Percentiles rank a stretch among this genome's conserved stretches.
These are phyloP conservation scores for Baryphthengus martii DNA, from an alignment of 2,113 vertebrate species.

Conservation along the genomic window DNA sequence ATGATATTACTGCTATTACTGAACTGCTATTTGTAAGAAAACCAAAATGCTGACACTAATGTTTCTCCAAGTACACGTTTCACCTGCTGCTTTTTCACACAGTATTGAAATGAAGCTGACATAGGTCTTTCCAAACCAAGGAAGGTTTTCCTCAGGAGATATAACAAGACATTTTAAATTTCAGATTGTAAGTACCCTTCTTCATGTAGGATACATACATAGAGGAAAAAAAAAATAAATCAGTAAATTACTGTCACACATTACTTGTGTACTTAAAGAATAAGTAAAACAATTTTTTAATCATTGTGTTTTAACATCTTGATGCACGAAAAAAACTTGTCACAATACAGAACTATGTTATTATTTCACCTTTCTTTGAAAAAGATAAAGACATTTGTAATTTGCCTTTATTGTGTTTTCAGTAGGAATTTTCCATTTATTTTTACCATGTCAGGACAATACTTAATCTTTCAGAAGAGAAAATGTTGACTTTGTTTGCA, in stretches of 20 bases:
- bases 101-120: not conserved
- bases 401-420: not conserved
- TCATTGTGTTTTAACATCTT: not conserved
- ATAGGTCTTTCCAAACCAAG: not conserved
- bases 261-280: not conserved
- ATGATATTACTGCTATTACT: not conserved
- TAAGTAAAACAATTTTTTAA: not conserved
- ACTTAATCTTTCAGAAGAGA: not conserved
- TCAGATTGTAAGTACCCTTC: not conserved
- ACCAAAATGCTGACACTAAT: not conserved
- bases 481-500: not conserved
- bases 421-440: not conserved
- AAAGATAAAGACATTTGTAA: not conserved
- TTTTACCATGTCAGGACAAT: not conserved
- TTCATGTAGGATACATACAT: not conserved
- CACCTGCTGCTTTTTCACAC: not conserved
- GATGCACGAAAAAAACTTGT: not conserved
- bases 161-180: not conserved
- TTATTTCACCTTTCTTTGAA: not conserved
- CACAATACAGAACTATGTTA: not conserved
- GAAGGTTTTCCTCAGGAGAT: not conserved
- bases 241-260: not conserved
- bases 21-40: not conserved
- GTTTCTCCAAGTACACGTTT: not conserved
- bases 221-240: not conserved